Percentiles rank a stretch among this genome's conserved stretches.
phyloP scores from a whole-genome alignment of 2,888 invertebrate genomes.

The Epsilonema sp. region DNA sequence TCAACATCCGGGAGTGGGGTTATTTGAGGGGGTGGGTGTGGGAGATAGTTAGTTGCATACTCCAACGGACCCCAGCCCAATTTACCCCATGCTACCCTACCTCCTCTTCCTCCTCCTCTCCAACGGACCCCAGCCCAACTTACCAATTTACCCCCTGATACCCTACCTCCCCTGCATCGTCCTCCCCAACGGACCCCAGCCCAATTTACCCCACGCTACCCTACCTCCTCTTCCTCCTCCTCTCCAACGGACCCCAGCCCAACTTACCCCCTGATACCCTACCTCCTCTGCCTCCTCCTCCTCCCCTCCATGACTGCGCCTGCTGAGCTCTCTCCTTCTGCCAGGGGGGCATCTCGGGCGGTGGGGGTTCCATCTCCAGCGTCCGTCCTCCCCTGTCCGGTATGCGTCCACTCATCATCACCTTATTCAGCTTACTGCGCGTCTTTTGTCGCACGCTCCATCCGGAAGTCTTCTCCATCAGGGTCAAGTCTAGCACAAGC shows the following conservation, averaged over 20 bases:
- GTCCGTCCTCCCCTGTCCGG: conserved; percentile 86
- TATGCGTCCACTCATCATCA: conserved; percentile 57
- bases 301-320: neutral
- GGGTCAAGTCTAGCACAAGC: conserved; percentile 44
- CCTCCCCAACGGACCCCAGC: neutral
- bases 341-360: conserved; percentile 94
- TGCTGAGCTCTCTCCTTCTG: conserved; percentile 38
- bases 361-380: conserved; percentile 69
- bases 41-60: no score
- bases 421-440: conserved; percentile 57
- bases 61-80: no score
- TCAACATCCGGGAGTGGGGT: no score
- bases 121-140: no score
- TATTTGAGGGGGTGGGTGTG: no score
- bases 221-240: neutral
- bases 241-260: no score
- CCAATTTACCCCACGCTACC: neutral
- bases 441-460: conserved; percentile 66
- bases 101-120: no score
- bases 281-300: neutral
- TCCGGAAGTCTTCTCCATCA: conserved; percentile 77
- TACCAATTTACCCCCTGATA: no score
- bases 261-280: neutral
- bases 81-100: no score
- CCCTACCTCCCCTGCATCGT: neutral